Evolutionary conservation across 2,797 vertebrate species (phyloP).

Genomic region (Notamacropus eugenii): DNA sequence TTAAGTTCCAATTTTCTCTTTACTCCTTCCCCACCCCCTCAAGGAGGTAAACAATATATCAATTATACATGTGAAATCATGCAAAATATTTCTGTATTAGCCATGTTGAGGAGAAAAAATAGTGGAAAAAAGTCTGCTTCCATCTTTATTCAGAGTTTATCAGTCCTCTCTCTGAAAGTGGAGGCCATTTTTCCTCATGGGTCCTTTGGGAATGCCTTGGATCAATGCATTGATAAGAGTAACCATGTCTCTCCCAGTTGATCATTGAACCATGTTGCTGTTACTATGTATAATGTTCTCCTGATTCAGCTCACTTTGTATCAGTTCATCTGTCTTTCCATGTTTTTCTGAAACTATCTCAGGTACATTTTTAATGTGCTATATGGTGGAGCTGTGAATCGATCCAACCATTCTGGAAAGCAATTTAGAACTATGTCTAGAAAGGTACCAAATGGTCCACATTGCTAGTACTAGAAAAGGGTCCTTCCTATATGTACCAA

Average conservation of each 20-base stretch:
- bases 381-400: background rate
- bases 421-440: too few species aligned
- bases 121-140: background rate
- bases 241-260: too few species aligned
- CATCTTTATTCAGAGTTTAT: background rate
- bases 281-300: background rate
- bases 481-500: too few species aligned
- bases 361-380: background rate
- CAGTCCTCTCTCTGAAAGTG: background rate
- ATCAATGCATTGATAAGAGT: background rate
- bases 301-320: background rate
- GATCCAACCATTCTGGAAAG: background rate
- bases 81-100: background rate
- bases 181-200: background rate
- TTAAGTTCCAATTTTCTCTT: background rate
- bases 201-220: background rate
- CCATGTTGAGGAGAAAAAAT: too few species aligned
- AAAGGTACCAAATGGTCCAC: too few species aligned
- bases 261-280: background rate
- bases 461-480: too few species aligned
- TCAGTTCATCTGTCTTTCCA: background rate
- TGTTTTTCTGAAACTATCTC: too few species aligned
- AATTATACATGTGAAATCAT: background rate
- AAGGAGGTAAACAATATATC: background rate
- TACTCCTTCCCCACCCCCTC: background rate